These are phyloP conservation scores for Eupithecia tripunctaria DNA, from an alignment of 2,888 invertebrate genomes.

Conservation along the genomic window DNA sequence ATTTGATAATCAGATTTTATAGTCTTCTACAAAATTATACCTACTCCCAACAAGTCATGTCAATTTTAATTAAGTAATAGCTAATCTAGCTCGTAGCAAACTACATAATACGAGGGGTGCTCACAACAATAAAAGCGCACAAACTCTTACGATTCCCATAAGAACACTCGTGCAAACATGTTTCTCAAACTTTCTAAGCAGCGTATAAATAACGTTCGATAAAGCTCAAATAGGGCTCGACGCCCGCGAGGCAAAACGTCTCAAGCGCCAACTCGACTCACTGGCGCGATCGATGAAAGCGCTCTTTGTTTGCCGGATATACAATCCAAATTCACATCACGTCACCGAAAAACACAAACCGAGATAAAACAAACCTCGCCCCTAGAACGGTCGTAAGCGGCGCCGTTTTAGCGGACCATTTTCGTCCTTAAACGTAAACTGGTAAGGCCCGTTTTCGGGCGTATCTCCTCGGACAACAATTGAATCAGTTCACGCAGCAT, in stretches of 20 bases:
- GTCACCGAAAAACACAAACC: slow-evolving; percentile 83
- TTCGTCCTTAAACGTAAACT: slow-evolving; percentile 78
- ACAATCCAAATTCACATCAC: slow-evolving; percentile 83
- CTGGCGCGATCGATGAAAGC: slow-evolving; percentile 76
- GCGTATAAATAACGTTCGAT: slow-evolving; percentile 80
- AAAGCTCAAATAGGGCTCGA: slow-evolving; percentile 73
- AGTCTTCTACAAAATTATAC: background rate
- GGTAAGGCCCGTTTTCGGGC: slow-evolving; percentile 78
- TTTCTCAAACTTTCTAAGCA: slow-evolving; percentile 78
- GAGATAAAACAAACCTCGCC: slow-evolving; percentile 81
- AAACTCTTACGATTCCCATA: slow-evolving; percentile 73
- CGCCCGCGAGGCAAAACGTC: slow-evolving; percentile 58
- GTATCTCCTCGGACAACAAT: slow-evolving; percentile 74
- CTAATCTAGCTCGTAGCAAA: slow-evolving; percentile 24
- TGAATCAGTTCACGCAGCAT: slow-evolving; percentile 85
- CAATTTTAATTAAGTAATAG: too few relatives aligned
- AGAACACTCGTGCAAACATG: slow-evolving; percentile 73
- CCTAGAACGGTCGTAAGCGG: slow-evolving; percentile 78
- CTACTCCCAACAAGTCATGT: too few relatives aligned
- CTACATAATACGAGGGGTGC: slow-evolving; percentile 37
- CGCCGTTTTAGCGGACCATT: slow-evolving; percentile 79
- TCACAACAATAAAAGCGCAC: slow-evolving; percentile 65
- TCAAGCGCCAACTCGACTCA: slow-evolving; percentile 67
- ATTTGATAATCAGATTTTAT: background rate
- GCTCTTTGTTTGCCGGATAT: slow-evolving; percentile 80